Evolutionary conservation across 2,113 vertebrate species (phyloP), one percentile per base, ranked within the genome.

Genomic region (Seriola quinqueradiata): DNA sequence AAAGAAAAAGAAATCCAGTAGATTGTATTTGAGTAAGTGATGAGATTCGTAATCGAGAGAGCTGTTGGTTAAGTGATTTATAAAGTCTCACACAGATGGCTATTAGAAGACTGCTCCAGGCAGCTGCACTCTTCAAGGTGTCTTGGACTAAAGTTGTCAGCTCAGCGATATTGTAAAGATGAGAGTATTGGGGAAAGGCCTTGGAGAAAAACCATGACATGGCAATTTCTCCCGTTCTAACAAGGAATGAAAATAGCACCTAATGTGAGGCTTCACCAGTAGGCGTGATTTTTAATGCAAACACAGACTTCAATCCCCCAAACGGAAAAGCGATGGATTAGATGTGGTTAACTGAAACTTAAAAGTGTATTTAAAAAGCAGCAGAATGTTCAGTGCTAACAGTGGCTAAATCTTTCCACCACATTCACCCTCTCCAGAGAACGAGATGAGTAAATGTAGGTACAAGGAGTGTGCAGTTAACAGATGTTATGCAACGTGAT

Each of bases 141-240:
- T 73, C 63, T 77, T n/a, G 19, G 46, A 50, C 72, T 67, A 57
- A 75, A 89, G 50, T 85, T 84, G 82, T 75, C 40, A 60, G 46
- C 48, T 1, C 25, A 78, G 86, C 67, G 4, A 54, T 77, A 75
- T 77, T 87, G 70, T 63, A 54, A 71, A 70, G 70, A 83, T 75
- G 65, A 60, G 63, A 70, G 12, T 42, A 50, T 23, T 68, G 19
- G 40, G 54, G 9, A 71, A 72, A 55, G 55, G 66, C 60, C 67
- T 75, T 68, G 42, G 57, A 72, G 34, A 44, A 68, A 79, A 86
- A 79, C n/a, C 69, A 72, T 78, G 78, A 84, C 80, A 66, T 14
- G 50, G 76, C 80, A 83, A 66, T 77, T 80, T 85, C 8, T 61
- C 32, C 28, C 11, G 46, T 40, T 66, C 40, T 66, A 78, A 80